Base-by-base conservation (phyloP, 2,888 invertebrate species). In the Notodonta ziczac region DNA sequence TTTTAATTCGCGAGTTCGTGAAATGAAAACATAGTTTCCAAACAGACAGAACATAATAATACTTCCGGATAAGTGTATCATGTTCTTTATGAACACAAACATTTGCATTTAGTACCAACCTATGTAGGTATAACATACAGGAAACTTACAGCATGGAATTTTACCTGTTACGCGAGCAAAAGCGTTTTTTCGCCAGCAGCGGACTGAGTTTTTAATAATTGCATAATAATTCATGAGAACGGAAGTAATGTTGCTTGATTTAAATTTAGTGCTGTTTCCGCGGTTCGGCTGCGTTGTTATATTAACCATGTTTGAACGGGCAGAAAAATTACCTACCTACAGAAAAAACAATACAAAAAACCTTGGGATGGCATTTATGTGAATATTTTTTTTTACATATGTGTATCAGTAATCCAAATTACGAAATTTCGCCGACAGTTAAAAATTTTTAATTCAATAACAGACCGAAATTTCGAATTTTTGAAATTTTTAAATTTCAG, bases 1-100 rank as follows among this genome's bases (percentile, higher is more conserved):
- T 81, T 77, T 75, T 70, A 74, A 73, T 74, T 71, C 61, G 66
- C 63, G 59, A 72, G 72, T 72, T 74, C 64, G 66, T 59, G 56
- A 70, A 75, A 72, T 74, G 61, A 69, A 67, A 76, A 76, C 68
- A 74, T 63, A 59, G 66, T n/a, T n/a, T n/a, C n/a, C n/a, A 64
- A 69, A 56, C 53, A 59, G 56, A 56, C 53, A 35, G 6, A 35
- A 1, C 35, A 35, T 35, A 5, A 35, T 35, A 35, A 35, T 35
- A 35, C 35, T 74, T 73, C 70, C 70, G 67, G 62, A 71, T 64
- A 62, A 46, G 44, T 66, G 50, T 55, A 61, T 50, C 12, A 58
- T 55, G 48, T 51, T 42, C 42, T 42, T 10, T 42, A 35, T 35
- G 35, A 35, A 35, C 35, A 35, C 35, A 35, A 6, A 35, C 7